Evolutionary conservation across 2,888 invertebrate genomes (phyloP), one percentile per base, ranked within the genome.

Genomic region (Drosophila neoperkinsi): DNA sequence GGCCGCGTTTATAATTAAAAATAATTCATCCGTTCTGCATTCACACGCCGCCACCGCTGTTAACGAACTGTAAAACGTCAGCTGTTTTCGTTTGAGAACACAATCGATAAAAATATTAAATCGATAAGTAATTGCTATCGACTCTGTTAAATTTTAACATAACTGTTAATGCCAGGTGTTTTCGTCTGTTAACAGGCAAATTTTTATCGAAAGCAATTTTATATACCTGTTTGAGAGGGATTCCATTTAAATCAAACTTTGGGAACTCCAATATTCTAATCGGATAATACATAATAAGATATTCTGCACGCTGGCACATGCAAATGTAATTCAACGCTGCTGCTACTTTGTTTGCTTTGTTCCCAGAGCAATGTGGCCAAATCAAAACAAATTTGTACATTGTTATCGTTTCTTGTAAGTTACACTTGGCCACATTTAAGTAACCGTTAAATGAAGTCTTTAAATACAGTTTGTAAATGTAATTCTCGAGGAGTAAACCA

Each of bases 61-160:
- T 81, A 78, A 76, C 57, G 46, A 66, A 77, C 77, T 77, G 77
- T 76, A 80, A 77, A 41, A 34, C 58, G 81, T 76, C 77, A 77
- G 77, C 77, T 77, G 77, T 76, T 80, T 66, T 51, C 68, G 68
- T 58, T 52, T 57, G 50, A 13, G 6, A 61, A 11, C 18, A 64
- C 46, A 77, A 79, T 61, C 80, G 80, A 77, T 64, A 56, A 34
- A 0, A 9, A 11, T 4, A 31, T 2, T 4, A 13, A 6, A 59
- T 59, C 66, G 74, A 52, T 43, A n/a, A n/a, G n/a, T 16, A 55
- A 11, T 21, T 16, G 31, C 16, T n/a, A 50, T 53, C 46, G 33
- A 28, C n/a, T 11, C 38, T 74, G 71, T 73, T 66, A 61, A 25
- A n/a, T 10, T 1, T 4, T 49, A 59, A 52, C 46, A 56, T 56